Percentiles rank a stretch among this genome's conserved stretches.
Evolutionary conservation across 2,888 invertebrate genomes (phyloP).

Genomic region (Aquatica leii): DNA sequence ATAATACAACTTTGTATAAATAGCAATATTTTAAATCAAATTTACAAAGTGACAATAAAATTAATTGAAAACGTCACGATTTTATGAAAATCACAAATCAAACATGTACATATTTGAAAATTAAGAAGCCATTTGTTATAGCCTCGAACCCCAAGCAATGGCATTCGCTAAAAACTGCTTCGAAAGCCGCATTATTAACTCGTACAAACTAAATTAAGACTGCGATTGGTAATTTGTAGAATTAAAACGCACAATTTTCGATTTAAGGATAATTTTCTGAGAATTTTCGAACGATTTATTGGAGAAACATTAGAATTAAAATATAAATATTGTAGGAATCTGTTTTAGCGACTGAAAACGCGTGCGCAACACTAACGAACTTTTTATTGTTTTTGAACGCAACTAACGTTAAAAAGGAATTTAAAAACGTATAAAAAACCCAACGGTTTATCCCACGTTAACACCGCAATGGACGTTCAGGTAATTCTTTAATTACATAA

Average conservation of each 20-base stretch:
- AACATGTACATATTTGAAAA: slow-evolving; percentile 31
- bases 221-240: too few relatives aligned
- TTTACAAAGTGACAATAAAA: too few relatives aligned
- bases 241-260: too few relatives aligned
- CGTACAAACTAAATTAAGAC: too few relatives aligned
- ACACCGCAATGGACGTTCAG: slow-evolving; percentile 22
- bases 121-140: slow-evolving; percentile 29
- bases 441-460: slow-evolving; percentile 1
- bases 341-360: neutral
- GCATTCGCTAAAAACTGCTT: neutral
- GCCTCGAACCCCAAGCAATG: slow-evolving; percentile 30
- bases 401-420: neutral
- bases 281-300: too few relatives aligned
- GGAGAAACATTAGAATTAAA: neutral
- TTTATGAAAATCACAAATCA: neutral
- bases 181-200: too few relatives aligned
- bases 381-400: slow-evolving; percentile 4
- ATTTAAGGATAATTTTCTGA: too few relatives aligned
- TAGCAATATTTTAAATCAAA: neutral
- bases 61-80: slow-evolving; percentile 25
- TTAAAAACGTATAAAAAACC: neutral
- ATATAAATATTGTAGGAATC: neutral
- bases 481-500: slow-evolving; percentile 12
- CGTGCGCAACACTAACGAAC: slow-evolving; percentile 3
- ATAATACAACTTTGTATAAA: slow-evolving; percentile 1